These are phyloP conservation scores for Aphodius sticticus DNA, from an alignment of 2,888 invertebrate genomes.

Conservation along the genomic window DNA sequence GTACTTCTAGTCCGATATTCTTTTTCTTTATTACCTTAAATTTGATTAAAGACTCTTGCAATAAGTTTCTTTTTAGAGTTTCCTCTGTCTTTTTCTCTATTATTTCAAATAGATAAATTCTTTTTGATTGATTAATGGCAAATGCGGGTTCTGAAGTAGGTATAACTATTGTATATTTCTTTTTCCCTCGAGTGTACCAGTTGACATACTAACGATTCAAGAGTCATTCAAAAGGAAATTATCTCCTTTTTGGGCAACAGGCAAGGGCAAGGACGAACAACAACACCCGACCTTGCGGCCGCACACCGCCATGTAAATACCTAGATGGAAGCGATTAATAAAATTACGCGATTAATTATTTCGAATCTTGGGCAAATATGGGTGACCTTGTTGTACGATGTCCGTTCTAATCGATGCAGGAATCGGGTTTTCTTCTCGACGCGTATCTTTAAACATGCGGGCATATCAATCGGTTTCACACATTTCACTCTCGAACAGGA, in stretches of 20 bases:
- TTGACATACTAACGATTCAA: neutral
- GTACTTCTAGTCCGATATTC: too few relatives aligned
- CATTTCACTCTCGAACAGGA: slow-evolving; percentile 4
- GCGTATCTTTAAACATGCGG: neutral
- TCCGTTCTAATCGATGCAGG: neutral
- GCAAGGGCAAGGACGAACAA: slow-evolving; percentile 4
- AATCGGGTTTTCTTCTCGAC: neutral
- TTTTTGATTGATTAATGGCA: too few relatives aligned
- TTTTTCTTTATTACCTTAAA: too few relatives aligned
- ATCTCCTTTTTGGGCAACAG: neutral
- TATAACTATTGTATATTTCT: too few relatives aligned
- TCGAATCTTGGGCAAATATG: neutral
- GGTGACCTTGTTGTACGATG: neutral
- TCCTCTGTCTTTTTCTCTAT: too few relatives aligned
- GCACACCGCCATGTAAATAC: neutral
- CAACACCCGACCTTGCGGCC: neutral
- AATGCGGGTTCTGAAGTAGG: too few relatives aligned
- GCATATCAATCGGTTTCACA: neutral
- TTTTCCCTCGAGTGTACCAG: neutral
- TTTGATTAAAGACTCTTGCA: too few relatives aligned
- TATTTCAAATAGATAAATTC: too few relatives aligned
- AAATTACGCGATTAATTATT: neutral
- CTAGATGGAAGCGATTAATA: neutral
- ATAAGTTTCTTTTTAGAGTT: too few relatives aligned
- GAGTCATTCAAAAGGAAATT: neutral